These are phyloP conservation scores for Ptychodera flava DNA, from an alignment of 35 echinoderm and acorn worm species.

Conservation along the genomic window DNA sequence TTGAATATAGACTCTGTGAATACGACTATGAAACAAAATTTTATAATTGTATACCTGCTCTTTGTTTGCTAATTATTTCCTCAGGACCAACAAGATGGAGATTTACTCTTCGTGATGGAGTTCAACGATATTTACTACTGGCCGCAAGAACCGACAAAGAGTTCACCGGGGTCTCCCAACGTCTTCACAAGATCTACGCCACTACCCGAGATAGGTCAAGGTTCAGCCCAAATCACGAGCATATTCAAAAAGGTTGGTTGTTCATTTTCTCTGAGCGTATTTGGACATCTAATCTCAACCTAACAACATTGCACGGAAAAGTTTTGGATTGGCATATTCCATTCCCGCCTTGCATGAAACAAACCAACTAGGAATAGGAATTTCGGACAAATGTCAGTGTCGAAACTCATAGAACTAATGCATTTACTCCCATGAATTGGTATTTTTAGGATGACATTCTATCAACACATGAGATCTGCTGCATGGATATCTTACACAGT, in stretches of 20 bases:
- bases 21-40: no score
- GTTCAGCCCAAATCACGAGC: slow-evolving; percentile 56
- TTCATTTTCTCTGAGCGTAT: no score
- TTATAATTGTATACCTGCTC: no score
- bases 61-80: no score
- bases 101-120: neutral
- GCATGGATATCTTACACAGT: slow-evolving; percentile 28
- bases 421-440: no score
- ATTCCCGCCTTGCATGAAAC: neutral
- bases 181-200: slow-evolving; percentile 49
- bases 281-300: no score
- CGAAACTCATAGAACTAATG: no score
- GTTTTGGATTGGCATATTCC: no score
- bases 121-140: slow-evolving; percentile 4
- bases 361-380: no score
- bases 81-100: slow-evolving; percentile 10
- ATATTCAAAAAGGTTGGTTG: slow-evolving; percentile 43
- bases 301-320: no score
- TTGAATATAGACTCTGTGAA: no score
- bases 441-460: slow-evolving; percentile 59
- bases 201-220: slow-evolving; percentile 55
- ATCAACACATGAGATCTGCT: slow-evolving; percentile 62
- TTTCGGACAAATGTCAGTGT: no score
- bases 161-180: neutral
- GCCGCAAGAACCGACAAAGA: neutral